Base-by-base conservation (phyloP, 2,888 invertebrate species). In the Sceliomorpha sp. region DNA sequence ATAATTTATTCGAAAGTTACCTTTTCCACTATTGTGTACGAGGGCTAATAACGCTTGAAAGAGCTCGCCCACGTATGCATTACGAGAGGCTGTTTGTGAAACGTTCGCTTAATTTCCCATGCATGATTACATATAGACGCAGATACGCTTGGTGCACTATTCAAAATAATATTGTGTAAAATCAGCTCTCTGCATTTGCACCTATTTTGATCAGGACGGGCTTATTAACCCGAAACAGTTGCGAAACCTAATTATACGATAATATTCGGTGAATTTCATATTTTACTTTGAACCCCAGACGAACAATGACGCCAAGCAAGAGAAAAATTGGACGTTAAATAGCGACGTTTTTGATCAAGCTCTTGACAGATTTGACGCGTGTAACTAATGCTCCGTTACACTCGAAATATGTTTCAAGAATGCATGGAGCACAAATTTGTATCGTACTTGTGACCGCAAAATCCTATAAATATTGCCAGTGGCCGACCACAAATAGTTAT, bases 391-490 rank as follows among this genome's bases (percentile, higher is more conserved):
- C n/a, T n/a, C n/a, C n/a, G n/a, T n/a, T n/a, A n/a, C n/a, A n/a
- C n/a, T n/a, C n/a, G n/a, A n/a, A n/a, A n/a, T n/a, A n/a, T n/a
- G n/a, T n/a, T n/a, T n/a, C n/a, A n/a, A n/a, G n/a, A n/a, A n/a
- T n/a, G n/a, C n/a, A n/a, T 20, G 27, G 5, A 40, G 51, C 44
- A 20, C 45, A 47, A 45, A 50, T 78, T 75, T 77, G 79, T 83
- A 83, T 83, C 78, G 79, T 80, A 73, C 75, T 72, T 70, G 73
- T 70, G 74, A 82, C 83, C 84, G 76, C 83, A 80, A 74, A 81
- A 79, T 77, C 79, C 79, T 80, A 80, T 84, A 84, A 84, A 83
- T 83, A 84, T 83, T 82, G 84, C 82, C 84, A 83, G 79, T 78
- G 79, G 72, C 73, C 72, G 69, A 83, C 84, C 84, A 68, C 84